Evolutionary conservation across 2,797 vertebrate species (phyloP).

Genomic region (Ciconia nigra): DNA sequence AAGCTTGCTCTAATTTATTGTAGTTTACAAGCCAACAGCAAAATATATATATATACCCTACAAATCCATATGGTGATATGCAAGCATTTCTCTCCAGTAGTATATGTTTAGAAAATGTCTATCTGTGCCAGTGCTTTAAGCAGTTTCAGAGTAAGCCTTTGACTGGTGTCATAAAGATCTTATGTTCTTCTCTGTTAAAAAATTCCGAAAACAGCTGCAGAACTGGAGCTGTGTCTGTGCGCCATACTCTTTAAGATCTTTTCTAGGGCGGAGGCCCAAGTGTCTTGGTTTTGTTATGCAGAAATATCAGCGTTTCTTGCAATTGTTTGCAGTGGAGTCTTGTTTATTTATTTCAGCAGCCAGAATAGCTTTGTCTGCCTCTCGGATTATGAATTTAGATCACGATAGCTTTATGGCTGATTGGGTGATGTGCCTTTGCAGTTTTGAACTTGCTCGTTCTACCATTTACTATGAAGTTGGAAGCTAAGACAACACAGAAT

Average conservation of each 20-base stretch:
- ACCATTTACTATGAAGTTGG: not conserved
- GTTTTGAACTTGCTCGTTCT: not conserved
- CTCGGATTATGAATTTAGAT: not conserved
- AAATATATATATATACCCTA: not conserved
- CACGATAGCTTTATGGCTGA: not conserved
- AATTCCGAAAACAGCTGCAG: not conserved
- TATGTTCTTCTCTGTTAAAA: not conserved
- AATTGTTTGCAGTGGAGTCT: not conserved
- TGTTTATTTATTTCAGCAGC: not conserved
- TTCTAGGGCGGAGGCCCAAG: not conserved
- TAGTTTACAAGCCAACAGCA: not conserved
- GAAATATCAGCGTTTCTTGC: not conserved
- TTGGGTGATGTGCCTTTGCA: not conserved
- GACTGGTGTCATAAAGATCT: not conserved
- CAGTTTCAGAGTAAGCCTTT: slow-evolving; percentile 14
- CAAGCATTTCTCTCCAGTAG: not conserved
- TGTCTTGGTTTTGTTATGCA: not conserved
- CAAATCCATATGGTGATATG: slow-evolving; percentile 17
- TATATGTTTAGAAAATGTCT: slow-evolving; percentile 17
- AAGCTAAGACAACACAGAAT: not conserved
- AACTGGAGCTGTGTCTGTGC: not conserved
- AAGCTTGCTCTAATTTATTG: not conserved
- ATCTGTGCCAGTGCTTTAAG: slow-evolving; percentile 17
- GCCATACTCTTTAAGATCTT: not conserved
- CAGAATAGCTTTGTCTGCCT: not conserved